A percentile compares a stretch with the other conserved stretches of the same genome.
phyloP scores from a whole-genome alignment of 1,140 invertebrate species.

The Chironomus tepperi region DNA sequence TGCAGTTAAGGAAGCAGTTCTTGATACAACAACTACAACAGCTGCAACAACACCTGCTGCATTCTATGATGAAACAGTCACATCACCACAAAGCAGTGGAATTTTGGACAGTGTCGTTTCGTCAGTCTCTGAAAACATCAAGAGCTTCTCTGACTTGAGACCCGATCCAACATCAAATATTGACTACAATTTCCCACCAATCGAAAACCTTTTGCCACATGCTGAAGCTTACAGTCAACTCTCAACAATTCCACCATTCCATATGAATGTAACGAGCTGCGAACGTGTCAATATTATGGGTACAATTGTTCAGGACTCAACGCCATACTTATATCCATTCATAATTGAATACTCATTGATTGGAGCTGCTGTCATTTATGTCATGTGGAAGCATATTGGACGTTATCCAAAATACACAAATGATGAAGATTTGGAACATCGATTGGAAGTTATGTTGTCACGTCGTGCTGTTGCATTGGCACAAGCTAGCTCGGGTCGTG shows the following conservation, averaged over 20 bases:
- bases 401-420: slow-evolving; percentile 66
- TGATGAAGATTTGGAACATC: slow-evolving; percentile 75
- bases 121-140: background rate
- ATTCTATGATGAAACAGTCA: slow-evolving; percentile 30
- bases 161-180: background rate
- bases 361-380: slow-evolving; percentile 92
- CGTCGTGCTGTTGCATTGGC: slow-evolving; percentile 72
- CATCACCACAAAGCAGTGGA: background rate
- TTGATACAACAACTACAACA: slow-evolving; percentile 29
- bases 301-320: slow-evolving; percentile 80
- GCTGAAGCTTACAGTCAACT: background rate
- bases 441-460: slow-evolving; percentile 73
- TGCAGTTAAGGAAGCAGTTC: slow-evolving; percentile 27
- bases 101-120: background rate
- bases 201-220: slow-evolving; percentile 34
- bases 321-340: slow-evolving; percentile 89
- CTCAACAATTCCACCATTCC: slow-evolving; percentile 17
- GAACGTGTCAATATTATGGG: slow-evolving; percentile 86
- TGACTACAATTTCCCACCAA: slow-evolving; percentile 34
- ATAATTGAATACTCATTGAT: slow-evolving; percentile 96
- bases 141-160: background rate
- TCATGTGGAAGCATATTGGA: slow-evolving; percentile 95
- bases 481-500: slow-evolving; percentile 67
- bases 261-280: slow-evolving; percentile 48
- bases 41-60: slow-evolving; percentile 31